Conservation (phyloP, 37 sponge, comb jelly and placozoan species). For the Cladorhizidae sp. region DNA sequence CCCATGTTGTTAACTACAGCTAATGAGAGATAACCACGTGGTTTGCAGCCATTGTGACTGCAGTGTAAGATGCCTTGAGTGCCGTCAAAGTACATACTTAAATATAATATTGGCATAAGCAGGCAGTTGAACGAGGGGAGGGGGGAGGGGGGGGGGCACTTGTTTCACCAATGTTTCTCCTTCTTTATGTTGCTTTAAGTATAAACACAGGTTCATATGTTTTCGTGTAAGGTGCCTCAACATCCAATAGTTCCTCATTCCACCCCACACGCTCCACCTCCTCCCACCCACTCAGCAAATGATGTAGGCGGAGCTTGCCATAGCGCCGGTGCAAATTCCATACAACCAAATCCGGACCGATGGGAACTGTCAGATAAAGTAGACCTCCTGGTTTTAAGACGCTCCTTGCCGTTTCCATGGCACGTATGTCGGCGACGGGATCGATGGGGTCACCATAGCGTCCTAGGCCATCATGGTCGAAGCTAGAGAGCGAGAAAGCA, state of each 20-base stretch:
- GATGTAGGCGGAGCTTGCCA: constrained; percentile 64
- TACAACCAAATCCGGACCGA: constrained; percentile 85
- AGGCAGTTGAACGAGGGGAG: too few species aligned
- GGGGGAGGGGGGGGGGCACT: too few species aligned
- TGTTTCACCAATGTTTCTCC: not conserved
- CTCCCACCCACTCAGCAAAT: constrained; percentile 60
- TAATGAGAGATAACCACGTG: too few species aligned
- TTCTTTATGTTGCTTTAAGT: constrained; percentile 12
- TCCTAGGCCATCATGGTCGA: constrained; percentile 89
- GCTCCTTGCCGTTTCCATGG: constrained; percentile 44
- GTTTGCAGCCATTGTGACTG: too few species aligned
- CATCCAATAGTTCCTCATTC: constrained; percentile 46
- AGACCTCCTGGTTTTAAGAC: constrained; percentile 43
- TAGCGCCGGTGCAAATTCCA: constrained; percentile 89
- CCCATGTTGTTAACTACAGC: too few species aligned
- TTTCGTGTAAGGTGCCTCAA: constrained; percentile 46
- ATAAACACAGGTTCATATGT: constrained; percentile 82
- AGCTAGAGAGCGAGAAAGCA: constrained; percentile 66
- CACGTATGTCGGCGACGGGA: constrained; percentile 66
- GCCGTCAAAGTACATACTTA: too few species aligned
- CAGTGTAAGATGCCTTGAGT: too few species aligned
- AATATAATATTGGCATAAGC: too few species aligned
- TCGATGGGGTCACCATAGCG: constrained; percentile 87
- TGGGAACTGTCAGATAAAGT: constrained; percentile 77
- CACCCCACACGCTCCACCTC: constrained; percentile 66